Evolutionary conservation across 2,113 vertebrate genomes (phyloP), one percentile per base, ranked within the genome.

Genomic region (Plotosus lineatus): DNA sequence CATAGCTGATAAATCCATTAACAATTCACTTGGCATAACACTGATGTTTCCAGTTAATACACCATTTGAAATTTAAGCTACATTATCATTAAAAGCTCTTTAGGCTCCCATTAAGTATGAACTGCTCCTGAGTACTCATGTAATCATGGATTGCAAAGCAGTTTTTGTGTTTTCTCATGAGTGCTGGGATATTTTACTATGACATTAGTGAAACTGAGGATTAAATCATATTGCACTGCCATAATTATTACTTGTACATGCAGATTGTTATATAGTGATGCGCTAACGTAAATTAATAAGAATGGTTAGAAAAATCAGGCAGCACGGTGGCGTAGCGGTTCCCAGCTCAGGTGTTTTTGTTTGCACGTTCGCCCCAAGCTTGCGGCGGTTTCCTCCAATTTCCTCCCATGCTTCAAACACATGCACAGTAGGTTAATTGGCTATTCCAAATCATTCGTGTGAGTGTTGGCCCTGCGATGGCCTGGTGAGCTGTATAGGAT

Each of bases 1-100:
- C 60, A 68, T 40, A 46, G 60, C 83, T 73, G 77, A 73, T 79
- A 77, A 85, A 65, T 15, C 84, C 73, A 85, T 83, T 83, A 85
- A 46, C 77, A 83, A 65, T 83, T 79, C 76, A 82, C 76, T 86
- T 79, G 82, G 79, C 79, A 48, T 68, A 78, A 76, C 82, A 61
- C 60, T 81, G 66, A 68, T 81, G 66, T 84, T 84, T 82, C 75
- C 85, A 89, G 84, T 90, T 90, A 89, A 89, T 91, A 87, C 84
- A 84, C 87, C 87, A 88, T 90, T 78, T 81, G 78, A 77, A 83
- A 81, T 81, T 75, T 88, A 87, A 75, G 88, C 77, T 65, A 86
- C 87, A 90, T 90, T 88, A 87, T 83, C 86, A 86, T 86, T 88
- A 86, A 88, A 86, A 87, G 86, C 83, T 90, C 83, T 77, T 83